Evolutionary conservation across 92 coral and sea anemone species (phyloP).

Genomic region (Desmophyllum pertusum): DNA sequence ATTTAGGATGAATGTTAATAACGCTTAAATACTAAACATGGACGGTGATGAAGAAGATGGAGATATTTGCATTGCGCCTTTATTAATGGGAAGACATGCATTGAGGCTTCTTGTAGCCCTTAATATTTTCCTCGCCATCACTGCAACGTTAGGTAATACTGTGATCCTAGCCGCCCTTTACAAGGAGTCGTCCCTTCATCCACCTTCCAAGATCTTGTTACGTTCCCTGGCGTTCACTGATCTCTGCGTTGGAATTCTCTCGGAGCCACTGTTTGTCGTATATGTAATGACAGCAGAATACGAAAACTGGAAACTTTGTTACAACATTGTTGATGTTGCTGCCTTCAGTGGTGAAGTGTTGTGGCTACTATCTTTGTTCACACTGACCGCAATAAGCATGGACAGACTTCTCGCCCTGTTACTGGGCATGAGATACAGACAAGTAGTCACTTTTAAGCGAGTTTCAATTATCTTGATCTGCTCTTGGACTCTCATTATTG

Average conservation of each 20-base stretch:
- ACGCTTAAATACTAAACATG: not conserved
- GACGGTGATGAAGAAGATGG: not conserved
- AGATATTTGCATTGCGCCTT: not conserved
- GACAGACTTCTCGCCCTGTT: conserved; percentile 20
- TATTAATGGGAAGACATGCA: not conserved
- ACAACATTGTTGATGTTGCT: not conserved
- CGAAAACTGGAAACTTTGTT: not conserved
- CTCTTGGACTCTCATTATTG: not conserved
- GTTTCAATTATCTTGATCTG: not conserved
- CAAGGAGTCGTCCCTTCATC: conserved; percentile 26
- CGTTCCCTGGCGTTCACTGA: conserved; percentile 25
- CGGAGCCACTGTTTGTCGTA: not conserved
- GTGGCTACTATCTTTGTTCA: not conserved
- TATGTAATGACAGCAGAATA: not conserved
- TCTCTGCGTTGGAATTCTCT: not conserved
- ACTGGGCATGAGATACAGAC: conserved; percentile 1
- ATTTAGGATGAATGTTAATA: no score
- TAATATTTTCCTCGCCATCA: conserved; percentile 3
- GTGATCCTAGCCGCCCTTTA: conserved; percentile 9
- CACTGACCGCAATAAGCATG: conserved; percentile 20
- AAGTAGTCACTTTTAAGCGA: not conserved
- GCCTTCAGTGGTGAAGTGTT: not conserved
- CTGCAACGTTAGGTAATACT: not conserved
- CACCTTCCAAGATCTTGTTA: conserved; percentile 16
- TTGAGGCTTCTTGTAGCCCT: not conserved